A percentile compares a stretch with the other conserved stretches of the same genome.
These are phyloP conservation scores for Hestina assimilis DNA, from an alignment of 1,140 invertebrate genomes.

Conservation along the genomic window DNA sequence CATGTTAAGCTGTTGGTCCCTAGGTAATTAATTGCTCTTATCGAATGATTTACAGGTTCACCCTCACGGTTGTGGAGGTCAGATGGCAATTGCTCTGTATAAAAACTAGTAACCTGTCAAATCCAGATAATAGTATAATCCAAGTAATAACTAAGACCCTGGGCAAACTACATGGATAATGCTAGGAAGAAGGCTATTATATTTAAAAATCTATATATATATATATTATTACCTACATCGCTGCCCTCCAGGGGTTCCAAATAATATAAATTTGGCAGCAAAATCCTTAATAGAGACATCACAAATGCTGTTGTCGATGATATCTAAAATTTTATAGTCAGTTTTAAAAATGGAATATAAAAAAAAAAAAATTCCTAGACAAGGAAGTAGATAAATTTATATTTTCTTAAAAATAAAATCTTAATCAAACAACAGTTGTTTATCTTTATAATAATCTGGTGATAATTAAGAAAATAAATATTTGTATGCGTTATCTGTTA, in stretches of 20 bases:
- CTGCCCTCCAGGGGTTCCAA: conserved; percentile 42
- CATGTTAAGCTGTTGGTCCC: no score
- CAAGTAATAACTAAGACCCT: no score
- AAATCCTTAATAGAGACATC: conserved; percentile 48
- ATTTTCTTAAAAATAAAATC: conserved; percentile 15
- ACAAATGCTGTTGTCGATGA: conserved; percentile 63
- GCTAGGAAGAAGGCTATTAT: no score
- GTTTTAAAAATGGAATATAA: neutral
- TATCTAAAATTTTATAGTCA: conserved; percentile 40
- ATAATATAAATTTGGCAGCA: conserved; percentile 60
- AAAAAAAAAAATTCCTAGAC: no score
- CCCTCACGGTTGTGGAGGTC: no score
- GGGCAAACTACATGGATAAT: no score
- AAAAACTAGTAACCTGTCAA: no score
- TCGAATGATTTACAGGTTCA: no score
- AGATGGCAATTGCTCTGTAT: no score
- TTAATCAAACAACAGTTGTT: conserved; percentile 2
- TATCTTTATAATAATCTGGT: conserved; percentile 5
- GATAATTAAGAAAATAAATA: conserved; percentile 27
- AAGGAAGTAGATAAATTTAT: neutral
- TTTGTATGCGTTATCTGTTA: conserved; percentile 2
- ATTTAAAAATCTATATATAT: neutral
- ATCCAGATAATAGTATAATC: no score
- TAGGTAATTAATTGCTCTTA: no score
- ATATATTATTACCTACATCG: conserved; percentile 43